These are phyloP conservation scores for Drosophila subquinaria DNA, from an alignment of 2,888 invertebrate genomes.

Conservation along the genomic window DNA sequence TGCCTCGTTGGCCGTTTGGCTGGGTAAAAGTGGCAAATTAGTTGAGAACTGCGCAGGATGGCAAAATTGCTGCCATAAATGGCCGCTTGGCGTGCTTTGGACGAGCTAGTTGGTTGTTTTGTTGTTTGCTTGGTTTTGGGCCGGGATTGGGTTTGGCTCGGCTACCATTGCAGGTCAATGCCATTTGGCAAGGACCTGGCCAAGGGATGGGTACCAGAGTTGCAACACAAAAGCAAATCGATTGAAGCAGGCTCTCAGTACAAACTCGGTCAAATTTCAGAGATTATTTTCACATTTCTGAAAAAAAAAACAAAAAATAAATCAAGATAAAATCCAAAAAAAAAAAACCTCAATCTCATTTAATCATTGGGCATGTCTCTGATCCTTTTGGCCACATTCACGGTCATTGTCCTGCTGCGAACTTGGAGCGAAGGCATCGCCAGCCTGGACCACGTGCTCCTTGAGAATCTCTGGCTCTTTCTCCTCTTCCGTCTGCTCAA, in stretches of 20 bases:
- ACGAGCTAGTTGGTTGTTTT: constrained; percentile 10
- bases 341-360: neutral
- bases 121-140: constrained; percentile 6
- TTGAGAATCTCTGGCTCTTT: constrained; percentile 1
- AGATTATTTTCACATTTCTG: neutral
- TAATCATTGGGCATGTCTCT: constrained; percentile 16
- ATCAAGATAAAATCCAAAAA: neutral
- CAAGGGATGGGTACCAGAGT: constrained; percentile 6
- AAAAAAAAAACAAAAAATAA: constrained; percentile 1
- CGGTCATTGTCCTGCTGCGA: neutral
- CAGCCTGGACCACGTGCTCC: neutral
- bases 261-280: constrained; percentile 1
- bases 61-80: constrained; percentile 68
- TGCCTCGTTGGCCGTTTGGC: constrained; percentile 1
- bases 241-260: constrained; percentile 44
- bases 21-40: constrained; percentile 56
- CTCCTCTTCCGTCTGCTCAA: constrained; percentile 2
- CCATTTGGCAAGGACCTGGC: constrained; percentile 51
- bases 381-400: constrained; percentile 21
- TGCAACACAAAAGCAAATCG: constrained; percentile 44
- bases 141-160: neutral
- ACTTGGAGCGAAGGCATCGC: neutral
- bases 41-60: constrained; percentile 67
- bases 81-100: constrained; percentile 52
- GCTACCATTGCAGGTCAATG: constrained; percentile 67